Evolutionary conservation across 2,888 invertebrate genomes (phyloP), one percentile per base, ranked within the genome.

Genomic region (Dinocampus coccinellae): DNA sequence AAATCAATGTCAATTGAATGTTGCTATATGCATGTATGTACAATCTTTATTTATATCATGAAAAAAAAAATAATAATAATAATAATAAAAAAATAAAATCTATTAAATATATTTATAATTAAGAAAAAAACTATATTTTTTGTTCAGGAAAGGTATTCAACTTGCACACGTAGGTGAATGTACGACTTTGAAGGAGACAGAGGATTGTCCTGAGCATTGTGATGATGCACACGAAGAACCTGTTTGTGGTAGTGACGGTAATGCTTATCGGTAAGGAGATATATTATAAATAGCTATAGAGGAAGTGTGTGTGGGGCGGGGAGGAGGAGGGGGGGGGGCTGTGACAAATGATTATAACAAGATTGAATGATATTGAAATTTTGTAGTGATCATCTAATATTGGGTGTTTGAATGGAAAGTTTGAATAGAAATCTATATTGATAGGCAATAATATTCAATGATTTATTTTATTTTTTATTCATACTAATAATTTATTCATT

Each of bases 211-310:
- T 87, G 90, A 83, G 88, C 86, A 88, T 66, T 92, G 92, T 82
- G 88, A 88, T 76, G 88, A 90, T 75, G 88, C 92, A 66, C 90
- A 91, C 65, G 88, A 90, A 73, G 90, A 94, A 80, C 95, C 95
- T n/a, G 92, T 95, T 75, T 96, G 96, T 83, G 96, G 95, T 10
- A 95, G 95, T 39, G 96, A 96, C 85, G 95, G 96, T 77, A 96
- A 96, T 82, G 95, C 95, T 75, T 96, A 96, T 88, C 92, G 91
- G 92, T 93, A 87, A 89, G 69, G 57, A 53, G 10, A 26, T 11
- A 29, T 63, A 63, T 63, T 7, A 29, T 29, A 4, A 3, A 29
- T 29, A 29, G n/a, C n/a, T 47, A 42, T 62, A 26, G 22, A 61
- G 39, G 36, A 36, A 36, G 36, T 36, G 11, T 36, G 7, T n/a